Conservation (phyloP, 2,888 invertebrate genomes). For the Xylophagus ater region DNA sequence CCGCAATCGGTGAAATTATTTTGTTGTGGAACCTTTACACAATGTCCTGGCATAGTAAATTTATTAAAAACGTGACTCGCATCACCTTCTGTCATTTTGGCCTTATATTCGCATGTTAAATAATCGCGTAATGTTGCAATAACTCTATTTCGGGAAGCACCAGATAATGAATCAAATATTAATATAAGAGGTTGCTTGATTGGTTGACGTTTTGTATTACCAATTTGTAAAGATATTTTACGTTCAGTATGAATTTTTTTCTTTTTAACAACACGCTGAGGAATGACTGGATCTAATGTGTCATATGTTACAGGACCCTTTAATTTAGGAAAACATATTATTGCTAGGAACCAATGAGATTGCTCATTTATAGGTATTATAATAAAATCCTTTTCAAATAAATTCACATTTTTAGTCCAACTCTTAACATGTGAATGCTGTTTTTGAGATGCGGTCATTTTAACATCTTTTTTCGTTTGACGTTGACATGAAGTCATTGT, state of each 20-base stretch:
- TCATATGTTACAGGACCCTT: conserved; percentile 57
- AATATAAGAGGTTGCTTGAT: conserved; percentile 67
- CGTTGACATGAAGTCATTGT: conserved; percentile 56
- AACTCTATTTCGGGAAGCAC: conserved; percentile 67
- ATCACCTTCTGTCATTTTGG: conserved; percentile 54
- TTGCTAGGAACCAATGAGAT: conserved; percentile 96
- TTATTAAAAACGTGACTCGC: conserved; percentile 53
- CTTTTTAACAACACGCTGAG: conserved; percentile 44
- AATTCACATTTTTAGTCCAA: conserved; percentile 94
- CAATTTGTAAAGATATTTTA: conserved; percentile 51
- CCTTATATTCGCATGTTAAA: conserved; percentile 73
- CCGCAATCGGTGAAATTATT: conserved; percentile 97
- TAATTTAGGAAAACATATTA: conserved; percentile 86
- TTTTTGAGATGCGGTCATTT: conserved; percentile 64
- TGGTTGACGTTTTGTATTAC: conserved; percentile 44
- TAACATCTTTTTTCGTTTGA: conserved; percentile 52
- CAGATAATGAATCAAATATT: conserved; percentile 87
- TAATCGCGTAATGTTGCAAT: conserved; percentile 87
- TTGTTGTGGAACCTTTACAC: conserved; percentile 93
- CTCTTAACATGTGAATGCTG: conserved; percentile 82
- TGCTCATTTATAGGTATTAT: conserved; percentile 97
- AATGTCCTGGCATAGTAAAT: conserved; percentile 73
- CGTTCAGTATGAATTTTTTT: conserved; percentile 36
- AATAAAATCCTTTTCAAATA: conserved; percentile 93
- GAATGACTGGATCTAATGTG: conserved; percentile 50